A percentile compares a stretch with the other conserved stretches of the same genome.
Conservation (phyloP, 2,888 invertebrate genomes). For the Apotomis turbidana region DNA sequence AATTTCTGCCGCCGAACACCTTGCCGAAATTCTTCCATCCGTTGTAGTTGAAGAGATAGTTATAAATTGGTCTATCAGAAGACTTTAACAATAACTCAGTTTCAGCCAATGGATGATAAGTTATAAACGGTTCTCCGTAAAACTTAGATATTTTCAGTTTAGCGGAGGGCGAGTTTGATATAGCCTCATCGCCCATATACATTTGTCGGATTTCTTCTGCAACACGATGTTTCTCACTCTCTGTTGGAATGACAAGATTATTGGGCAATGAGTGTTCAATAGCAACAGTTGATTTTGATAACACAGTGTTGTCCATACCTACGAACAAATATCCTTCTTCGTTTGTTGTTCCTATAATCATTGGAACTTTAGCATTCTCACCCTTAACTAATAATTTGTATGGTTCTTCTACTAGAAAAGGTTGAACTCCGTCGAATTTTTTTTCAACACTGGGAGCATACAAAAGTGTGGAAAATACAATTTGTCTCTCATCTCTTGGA, state of each 20-base stretch:
- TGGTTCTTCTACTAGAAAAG: slow-evolving; percentile 52
- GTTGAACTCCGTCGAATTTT: slow-evolving; percentile 5
- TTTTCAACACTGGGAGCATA: slow-evolving; percentile 21
- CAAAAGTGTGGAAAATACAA: too few relatives aligned
- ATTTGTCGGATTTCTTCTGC: slow-evolving; percentile 59
- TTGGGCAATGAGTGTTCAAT: slow-evolving; percentile 65
- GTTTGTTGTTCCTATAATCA: slow-evolving; percentile 15
- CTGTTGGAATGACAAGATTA: slow-evolving; percentile 59
- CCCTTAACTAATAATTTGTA: slow-evolving; percentile 49
- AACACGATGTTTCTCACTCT: slow-evolving; percentile 51
- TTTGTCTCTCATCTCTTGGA: too few relatives aligned
- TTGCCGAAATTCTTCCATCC: slow-evolving; percentile 62
- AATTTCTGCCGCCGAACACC: slow-evolving; percentile 47
- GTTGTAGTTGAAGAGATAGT: slow-evolving; percentile 62
- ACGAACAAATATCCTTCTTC: slow-evolving; percentile 58
- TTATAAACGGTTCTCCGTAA: slow-evolving; percentile 59
- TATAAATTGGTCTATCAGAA: slow-evolving; percentile 60
- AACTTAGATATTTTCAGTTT: slow-evolving; percentile 58
- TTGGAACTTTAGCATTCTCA: slow-evolving; percentile 17
- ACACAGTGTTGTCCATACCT: slow-evolving; percentile 57
- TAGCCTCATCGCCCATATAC: slow-evolving; percentile 67
- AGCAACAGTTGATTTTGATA: slow-evolving; percentile 56
- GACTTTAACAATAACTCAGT: slow-evolving; percentile 58
- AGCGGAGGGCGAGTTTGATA: slow-evolving; percentile 54
- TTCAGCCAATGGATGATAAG: slow-evolving; percentile 58